Conservation (phyloP, 2,797 vertebrate genomes). For the Crocodylus rhombifer region DNA sequence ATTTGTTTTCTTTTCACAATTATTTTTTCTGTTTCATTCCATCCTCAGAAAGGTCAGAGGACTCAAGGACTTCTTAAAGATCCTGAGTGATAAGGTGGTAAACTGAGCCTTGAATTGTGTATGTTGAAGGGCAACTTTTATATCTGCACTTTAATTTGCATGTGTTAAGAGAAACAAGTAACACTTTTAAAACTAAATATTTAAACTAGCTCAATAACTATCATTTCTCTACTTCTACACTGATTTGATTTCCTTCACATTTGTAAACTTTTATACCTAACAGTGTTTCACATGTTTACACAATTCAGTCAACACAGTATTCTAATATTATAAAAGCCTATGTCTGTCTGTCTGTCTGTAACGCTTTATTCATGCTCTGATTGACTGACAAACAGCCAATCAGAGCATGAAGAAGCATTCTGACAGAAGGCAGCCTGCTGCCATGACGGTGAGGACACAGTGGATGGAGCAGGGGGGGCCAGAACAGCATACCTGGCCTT, state of each 20-base stretch:
- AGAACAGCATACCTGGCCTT: too few species aligned
- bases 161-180: neutral
- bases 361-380: too few species aligned
- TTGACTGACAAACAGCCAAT: too few species aligned
- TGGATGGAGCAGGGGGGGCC: too few species aligned
- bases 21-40: too few species aligned
- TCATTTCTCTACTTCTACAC: neutral
- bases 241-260: neutral
- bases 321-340: too few species aligned
- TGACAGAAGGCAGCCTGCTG: too few species aligned
- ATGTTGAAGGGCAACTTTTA: neutral
- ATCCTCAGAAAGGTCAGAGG: neutral
- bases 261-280: neutral
- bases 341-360: too few species aligned
- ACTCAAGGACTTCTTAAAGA: neutral
- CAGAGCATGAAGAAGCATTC: too few species aligned
- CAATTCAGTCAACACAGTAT: neutral
- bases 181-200: neutral
- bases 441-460: too few species aligned
- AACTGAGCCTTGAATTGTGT: neutral
- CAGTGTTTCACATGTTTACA: neutral
- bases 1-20: too few species aligned
- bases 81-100: neutral
- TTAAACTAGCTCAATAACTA: neutral
- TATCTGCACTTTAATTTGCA: neutral